phyloP scores from a whole-genome alignment of 1,140 invertebrate species.

The Amphibalanus amphitrite region DNA sequence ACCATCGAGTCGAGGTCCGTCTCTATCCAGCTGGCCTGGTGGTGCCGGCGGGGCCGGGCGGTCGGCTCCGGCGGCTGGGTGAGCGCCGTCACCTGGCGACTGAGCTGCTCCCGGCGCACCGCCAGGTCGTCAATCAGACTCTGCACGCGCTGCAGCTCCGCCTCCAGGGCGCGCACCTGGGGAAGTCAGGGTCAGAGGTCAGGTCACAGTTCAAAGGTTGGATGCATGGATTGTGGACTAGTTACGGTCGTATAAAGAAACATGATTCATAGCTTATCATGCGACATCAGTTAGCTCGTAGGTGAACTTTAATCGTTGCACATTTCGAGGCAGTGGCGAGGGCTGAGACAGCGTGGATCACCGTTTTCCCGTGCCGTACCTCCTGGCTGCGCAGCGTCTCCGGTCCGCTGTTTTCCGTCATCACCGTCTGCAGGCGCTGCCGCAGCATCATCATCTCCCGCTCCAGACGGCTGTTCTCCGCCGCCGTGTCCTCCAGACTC shows the following conservation, averaged over 20 bases:
- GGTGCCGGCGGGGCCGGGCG: slow-evolving; percentile 22
- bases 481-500: slow-evolving; percentile 77
- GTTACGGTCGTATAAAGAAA: too few relatives aligned
- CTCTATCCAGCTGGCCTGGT: slow-evolving; percentile 51
- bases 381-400: slow-evolving; percentile 11
- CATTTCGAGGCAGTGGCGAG: too few relatives aligned
- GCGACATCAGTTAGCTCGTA: too few relatives aligned
- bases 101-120: slow-evolving; percentile 45
- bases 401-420: slow-evolving; percentile 23
- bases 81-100: slow-evolving; percentile 17
- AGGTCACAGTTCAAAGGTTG: too few relatives aligned
- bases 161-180: slow-evolving; percentile 37
- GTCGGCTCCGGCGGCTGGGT: slow-evolving; percentile 22
- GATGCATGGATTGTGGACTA: too few relatives aligned
- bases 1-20: slow-evolving; percentile 68
- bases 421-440: slow-evolving; percentile 54
- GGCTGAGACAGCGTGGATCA: too few relatives aligned
- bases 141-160: slow-evolving; percentile 63
- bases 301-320: too few relatives aligned
- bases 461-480: slow-evolving; percentile 69
- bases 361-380: too few relatives aligned
- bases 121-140: slow-evolving; percentile 65
- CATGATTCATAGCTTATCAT: too few relatives aligned
- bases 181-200: background rate
- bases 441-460: slow-evolving; percentile 65